These are phyloP conservation scores for Lepus timidus DNA, from an alignment of 2,113 vertebrate genomes.

Conservation along the genomic window DNA sequence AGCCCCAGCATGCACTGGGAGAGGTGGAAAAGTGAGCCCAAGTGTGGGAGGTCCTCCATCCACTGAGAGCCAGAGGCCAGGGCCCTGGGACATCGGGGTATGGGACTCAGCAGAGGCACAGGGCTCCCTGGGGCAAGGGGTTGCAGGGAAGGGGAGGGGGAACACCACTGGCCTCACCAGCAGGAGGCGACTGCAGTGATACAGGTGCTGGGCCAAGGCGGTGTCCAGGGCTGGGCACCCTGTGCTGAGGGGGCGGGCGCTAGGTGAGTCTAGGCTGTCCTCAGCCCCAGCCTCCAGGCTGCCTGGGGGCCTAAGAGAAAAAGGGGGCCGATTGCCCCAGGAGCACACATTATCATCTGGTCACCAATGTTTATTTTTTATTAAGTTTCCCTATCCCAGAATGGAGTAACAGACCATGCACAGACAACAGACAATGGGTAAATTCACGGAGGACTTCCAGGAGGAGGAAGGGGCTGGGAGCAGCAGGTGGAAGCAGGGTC, in stretches of 20 bases:
- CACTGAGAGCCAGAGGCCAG: constrained; percentile 16
- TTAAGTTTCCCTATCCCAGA: constrained; percentile 37
- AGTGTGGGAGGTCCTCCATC: neutral
- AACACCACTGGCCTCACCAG: constrained; percentile 90
- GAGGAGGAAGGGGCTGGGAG: neutral
- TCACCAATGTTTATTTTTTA: constrained; percentile 68
- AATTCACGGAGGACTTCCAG: constrained; percentile 16
- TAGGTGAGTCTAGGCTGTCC: constrained; percentile 82
- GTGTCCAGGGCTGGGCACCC: constrained; percentile 91
- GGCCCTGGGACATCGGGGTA: neutral
- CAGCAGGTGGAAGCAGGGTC: neutral
- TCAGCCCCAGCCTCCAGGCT: constrained; percentile 77
- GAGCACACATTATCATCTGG: constrained; percentile 56
- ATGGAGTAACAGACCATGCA: constrained; percentile 50
- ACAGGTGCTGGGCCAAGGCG: constrained; percentile 92
- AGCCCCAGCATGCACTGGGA: constrained; percentile 71
- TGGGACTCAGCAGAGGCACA: constrained; percentile 9
- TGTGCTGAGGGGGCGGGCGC: constrained; percentile 90
- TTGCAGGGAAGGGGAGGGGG: neutral
- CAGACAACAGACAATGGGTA: constrained; percentile 54
- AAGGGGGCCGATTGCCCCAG: constrained; percentile 29
- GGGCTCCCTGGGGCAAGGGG: neutral
- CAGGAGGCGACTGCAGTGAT: constrained; percentile 93
- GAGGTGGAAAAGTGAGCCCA: neutral
- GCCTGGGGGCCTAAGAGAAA: constrained; percentile 82